These are phyloP conservation scores for Sylvilagus bachmani DNA, from an alignment of 2,113 vertebrate genomes.

Conservation along the genomic window DNA sequence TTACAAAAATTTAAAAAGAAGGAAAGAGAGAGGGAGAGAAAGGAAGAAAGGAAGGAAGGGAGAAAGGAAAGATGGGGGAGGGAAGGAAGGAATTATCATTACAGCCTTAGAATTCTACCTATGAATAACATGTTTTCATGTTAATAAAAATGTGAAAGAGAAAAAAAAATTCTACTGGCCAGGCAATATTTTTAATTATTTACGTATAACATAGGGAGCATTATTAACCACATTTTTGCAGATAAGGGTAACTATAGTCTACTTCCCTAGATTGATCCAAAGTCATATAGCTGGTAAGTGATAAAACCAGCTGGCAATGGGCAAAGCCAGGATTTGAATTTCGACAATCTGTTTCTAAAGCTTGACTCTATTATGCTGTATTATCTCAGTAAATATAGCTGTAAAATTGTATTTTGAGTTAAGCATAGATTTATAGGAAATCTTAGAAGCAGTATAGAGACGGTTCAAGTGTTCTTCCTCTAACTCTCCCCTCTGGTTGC, in stretches of 20 bases:
- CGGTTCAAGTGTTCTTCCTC: neutral
- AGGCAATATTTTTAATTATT: neutral
- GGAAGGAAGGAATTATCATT: no score
- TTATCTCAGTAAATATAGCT: neutral
- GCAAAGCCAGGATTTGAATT: neutral
- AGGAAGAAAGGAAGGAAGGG: no score
- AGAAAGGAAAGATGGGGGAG: neutral
- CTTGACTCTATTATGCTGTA: neutral
- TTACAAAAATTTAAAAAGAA: no score
- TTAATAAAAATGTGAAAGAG: neutral
- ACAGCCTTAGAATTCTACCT: no score
- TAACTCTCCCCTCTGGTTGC: neutral
- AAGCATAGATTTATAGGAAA: neutral
- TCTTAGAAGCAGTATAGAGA: neutral
- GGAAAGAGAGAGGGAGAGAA: no score
- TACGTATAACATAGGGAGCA: neutral
- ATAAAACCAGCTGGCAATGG: neutral
- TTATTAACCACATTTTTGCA: neutral
- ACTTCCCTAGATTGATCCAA: conserved; percentile 8
- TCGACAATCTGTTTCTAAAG: neutral
- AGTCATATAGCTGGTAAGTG: neutral
- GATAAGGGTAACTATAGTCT: neutral
- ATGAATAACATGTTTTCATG: neutral
- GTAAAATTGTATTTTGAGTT: conserved; percentile 32
- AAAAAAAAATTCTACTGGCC: conserved; percentile 21